These are phyloP conservation scores for Premnoplex brunnescens DNA, from an alignment of 2,797 vertebrate species.

Conservation along the genomic window DNA sequence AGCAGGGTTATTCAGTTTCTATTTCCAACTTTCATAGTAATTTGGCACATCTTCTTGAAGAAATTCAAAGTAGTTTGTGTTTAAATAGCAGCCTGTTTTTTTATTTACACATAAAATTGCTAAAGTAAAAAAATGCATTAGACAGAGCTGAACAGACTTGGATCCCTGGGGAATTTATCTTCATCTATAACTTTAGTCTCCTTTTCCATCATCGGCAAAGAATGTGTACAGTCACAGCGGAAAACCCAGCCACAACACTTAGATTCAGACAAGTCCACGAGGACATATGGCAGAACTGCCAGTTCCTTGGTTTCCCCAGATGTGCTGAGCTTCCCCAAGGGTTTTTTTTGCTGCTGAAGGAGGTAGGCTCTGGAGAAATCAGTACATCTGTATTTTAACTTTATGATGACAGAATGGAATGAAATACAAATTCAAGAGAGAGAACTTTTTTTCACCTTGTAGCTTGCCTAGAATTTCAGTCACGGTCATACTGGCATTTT, in stretches of 20 bases:
- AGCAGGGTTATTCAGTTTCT: not conserved
- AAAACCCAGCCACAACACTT: not conserved
- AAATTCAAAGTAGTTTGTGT: not conserved
- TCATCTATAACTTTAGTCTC: not conserved
- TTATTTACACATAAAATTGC: conserved; percentile 11
- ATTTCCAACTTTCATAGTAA: not conserved
- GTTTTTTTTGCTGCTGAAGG: not conserved
- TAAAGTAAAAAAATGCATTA: conserved; percentile 6
- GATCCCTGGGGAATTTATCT: not conserved
- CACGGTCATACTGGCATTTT: not conserved
- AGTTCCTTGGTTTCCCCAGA: not conserved
- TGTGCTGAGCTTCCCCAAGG: not conserved
- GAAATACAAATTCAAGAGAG: not conserved
- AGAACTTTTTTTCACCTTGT: not conserved
- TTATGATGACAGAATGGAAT: not conserved
- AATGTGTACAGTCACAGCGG: not conserved
- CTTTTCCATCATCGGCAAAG: not conserved
- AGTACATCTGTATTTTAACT: not conserved
- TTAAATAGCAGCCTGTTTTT: not conserved
- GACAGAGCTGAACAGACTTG: not conserved
- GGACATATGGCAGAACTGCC: not conserved
- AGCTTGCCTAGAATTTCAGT: not conserved
- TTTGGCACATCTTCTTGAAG: not conserved
- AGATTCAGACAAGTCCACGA: not conserved
- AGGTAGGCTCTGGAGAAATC: not conserved